phyloP scores from a whole-genome alignment of 2,888 invertebrate species.

The Ditylenchus weischeri region DNA sequence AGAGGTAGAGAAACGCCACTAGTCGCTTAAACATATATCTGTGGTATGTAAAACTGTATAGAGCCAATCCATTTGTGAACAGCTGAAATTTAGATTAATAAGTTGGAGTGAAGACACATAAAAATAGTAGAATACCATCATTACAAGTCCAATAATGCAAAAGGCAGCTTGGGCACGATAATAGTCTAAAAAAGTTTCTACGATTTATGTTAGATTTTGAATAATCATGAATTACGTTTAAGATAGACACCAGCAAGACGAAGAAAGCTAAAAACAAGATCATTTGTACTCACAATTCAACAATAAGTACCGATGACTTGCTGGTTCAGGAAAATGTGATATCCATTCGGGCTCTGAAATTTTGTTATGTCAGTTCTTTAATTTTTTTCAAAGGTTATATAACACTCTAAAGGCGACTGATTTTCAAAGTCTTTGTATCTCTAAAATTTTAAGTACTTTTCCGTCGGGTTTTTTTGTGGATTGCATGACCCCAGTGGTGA shows the following conservation, averaged over 20 bases:
- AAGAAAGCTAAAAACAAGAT: conserved; percentile 6
- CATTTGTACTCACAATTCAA: no score
- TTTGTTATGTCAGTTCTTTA: neutral
- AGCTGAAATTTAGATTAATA: no score
- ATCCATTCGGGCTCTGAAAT: conserved; percentile 52
- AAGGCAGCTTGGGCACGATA: conserved; percentile 56
- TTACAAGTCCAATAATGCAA: conserved; percentile 43
- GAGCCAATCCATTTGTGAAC: conserved; percentile 48
- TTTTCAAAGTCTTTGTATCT: no score
- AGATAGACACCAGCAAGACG: conserved; percentile 52
- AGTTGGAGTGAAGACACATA: no score
- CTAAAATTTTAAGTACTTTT: no score
- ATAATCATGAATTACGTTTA: conserved; percentile 42
- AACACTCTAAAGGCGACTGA: no score
- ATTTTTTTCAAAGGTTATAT: neutral
- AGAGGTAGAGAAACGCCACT: conserved; percentile 47
- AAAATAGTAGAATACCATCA: conserved; percentile 35
- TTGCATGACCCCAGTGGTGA: no score
- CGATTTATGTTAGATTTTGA: conserved; percentile 17
- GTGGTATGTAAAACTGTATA: conserved; percentile 56
- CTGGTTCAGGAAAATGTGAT: conserved; percentile 55
- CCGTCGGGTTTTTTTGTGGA: no score
- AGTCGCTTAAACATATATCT: conserved; percentile 56
- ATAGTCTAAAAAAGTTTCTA: conserved; percentile 41
- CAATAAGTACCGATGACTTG: conserved; percentile 35